Evolutionary conservation across 2,113 vertebrate species (phyloP).

Genomic region (Lathamus discolor): DNA sequence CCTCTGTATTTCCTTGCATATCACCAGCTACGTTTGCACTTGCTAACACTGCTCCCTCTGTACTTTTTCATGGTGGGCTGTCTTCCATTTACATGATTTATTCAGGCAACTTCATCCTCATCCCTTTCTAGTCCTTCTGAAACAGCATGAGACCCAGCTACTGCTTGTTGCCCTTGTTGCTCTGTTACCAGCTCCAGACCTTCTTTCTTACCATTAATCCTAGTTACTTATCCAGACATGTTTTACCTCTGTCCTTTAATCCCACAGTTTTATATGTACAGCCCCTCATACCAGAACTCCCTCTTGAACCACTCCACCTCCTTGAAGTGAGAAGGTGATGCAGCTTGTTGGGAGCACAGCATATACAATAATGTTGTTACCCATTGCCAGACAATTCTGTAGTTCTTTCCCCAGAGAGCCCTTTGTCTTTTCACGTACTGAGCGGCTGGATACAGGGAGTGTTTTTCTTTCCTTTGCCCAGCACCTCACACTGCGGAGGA

Average conservation of each 20-base stretch:
- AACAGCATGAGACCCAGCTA: not conserved
- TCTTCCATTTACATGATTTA: not conserved
- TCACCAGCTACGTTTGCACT: not conserved
- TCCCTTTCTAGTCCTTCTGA: not conserved
- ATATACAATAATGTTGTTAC: not conserved
- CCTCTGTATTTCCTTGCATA: not conserved
- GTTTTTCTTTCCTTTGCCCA: not conserved
- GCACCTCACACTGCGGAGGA: not conserved
- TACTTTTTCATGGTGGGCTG: not conserved
- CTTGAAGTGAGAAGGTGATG: not conserved
- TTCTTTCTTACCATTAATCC: not conserved
- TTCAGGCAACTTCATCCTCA: not conserved
- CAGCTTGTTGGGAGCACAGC: not conserved
- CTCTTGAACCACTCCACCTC: not conserved
- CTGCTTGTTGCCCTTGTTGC: not conserved
- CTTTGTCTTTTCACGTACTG: not conserved
- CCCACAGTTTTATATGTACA: not conserved
- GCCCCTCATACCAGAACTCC: not conserved
- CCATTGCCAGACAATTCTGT: not conserved
- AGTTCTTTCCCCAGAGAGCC: not conserved
- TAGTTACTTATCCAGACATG: not conserved
- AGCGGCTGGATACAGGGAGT: not conserved
- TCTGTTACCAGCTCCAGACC: not conserved
- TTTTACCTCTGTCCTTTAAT: not conserved
- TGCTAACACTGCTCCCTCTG: not conserved